Percentiles rank a stretch among this genome's conserved stretches.
Conservation (phyloP, 2,113 vertebrate genomes). For the Pedionomus torquatus region DNA sequence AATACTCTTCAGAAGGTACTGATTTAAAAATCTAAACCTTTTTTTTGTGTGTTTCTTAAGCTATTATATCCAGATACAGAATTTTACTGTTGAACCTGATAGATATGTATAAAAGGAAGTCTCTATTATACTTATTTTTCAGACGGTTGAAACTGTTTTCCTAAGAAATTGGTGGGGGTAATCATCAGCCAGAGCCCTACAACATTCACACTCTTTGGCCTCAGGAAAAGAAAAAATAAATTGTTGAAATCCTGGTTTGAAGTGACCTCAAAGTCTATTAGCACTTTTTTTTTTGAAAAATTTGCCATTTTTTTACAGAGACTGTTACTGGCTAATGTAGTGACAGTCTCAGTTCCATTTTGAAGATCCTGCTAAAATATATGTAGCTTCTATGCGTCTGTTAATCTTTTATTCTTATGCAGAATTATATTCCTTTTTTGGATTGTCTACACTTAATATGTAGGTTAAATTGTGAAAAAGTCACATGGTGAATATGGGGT, state of each 20-base stretch:
- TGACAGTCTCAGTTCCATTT: background rate
- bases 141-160: background rate
- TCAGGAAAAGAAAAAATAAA: background rate
- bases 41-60: background rate
- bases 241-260: background rate
- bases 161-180: background rate
- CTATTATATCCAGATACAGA: background rate
- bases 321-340: background rate
- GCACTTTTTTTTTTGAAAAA: background rate
- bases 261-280: background rate
- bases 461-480: background rate
- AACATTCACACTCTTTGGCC: accelerated
- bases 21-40: background rate
- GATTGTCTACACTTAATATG: background rate
- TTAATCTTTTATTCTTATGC: background rate
- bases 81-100: background rate
- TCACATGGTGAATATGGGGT: background rate
- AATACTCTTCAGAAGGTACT: background rate
- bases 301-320: background rate
- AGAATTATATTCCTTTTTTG: background rate
- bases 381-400: background rate
- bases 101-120: background rate
- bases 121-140: background rate
- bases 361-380: background rate
- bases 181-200: background rate